These are phyloP conservation scores for Horisme vitalbata DNA, from an alignment of 2,888 invertebrate genomes.

Conservation along the genomic window DNA sequence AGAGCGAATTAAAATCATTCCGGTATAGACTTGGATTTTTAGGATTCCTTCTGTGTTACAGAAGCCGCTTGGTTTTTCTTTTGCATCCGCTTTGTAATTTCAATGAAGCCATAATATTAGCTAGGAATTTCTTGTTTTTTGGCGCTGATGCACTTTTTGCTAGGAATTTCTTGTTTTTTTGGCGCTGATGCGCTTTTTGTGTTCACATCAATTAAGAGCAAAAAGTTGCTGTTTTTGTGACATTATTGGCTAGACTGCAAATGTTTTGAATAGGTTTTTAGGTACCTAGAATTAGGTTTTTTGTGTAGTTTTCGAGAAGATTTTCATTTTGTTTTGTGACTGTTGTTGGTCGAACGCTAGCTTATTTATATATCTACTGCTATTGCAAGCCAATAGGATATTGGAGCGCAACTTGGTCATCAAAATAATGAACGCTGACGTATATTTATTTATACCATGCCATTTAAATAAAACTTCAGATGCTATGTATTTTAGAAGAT, in stretches of 20 bases:
- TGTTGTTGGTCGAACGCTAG: too few relatives aligned
- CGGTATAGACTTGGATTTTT: slow-evolving; percentile 37
- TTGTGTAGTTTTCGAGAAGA: too few relatives aligned
- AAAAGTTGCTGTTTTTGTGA: background rate
- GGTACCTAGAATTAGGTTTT: too few relatives aligned
- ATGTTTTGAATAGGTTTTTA: too few relatives aligned
- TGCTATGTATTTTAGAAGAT: too few relatives aligned
- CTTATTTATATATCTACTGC: too few relatives aligned
- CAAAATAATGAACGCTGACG: too few relatives aligned
- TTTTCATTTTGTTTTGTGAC: too few relatives aligned
- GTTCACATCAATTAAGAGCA: background rate
- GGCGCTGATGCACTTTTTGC: slow-evolving; percentile 2
- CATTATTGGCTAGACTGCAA: background rate
- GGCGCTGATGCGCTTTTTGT: slow-evolving; percentile 4
- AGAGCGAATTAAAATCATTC: slow-evolving; percentile 27
- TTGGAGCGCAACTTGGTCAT: too few relatives aligned
- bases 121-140: slow-evolving; percentile 7
- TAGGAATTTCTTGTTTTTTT: slow-evolving; percentile 7
- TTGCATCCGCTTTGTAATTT: slow-evolving; percentile 3
- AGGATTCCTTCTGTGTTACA: slow-evolving; percentile 31
- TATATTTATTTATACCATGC: too few relatives aligned
- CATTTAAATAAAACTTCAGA: too few relatives aligned
- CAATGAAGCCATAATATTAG: background rate
- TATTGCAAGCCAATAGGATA: too few relatives aligned
- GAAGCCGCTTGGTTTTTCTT: slow-evolving; percentile 8